Evolutionary conservation across 2,113 vertebrate species (phyloP).

Genomic region (Maccullochella peelii): DNA sequence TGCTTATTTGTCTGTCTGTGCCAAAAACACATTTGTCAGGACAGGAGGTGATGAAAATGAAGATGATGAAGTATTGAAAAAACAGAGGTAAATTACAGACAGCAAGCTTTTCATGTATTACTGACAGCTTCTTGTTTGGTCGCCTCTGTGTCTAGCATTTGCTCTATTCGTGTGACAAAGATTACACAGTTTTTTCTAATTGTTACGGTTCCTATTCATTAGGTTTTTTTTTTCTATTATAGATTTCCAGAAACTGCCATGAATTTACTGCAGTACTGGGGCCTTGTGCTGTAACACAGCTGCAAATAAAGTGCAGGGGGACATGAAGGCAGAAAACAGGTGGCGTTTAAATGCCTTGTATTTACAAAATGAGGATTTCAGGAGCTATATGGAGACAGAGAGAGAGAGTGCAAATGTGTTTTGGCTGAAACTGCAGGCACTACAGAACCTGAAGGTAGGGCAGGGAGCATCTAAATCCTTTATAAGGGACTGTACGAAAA

Average conservation of each 20-base stretch:
- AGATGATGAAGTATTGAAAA: background rate
- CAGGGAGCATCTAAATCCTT: slow-evolving; percentile 9
- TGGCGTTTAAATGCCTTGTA: slow-evolving; percentile 44
- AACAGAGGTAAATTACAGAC: background rate
- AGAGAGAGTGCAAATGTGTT: slow-evolving; percentile 13
- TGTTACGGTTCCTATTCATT: slow-evolving; percentile 25
- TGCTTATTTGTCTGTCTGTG: background rate
- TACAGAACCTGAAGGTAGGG: background rate
- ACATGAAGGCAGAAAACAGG: slow-evolving; percentile 45
- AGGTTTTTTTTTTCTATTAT: slow-evolving; percentile 1
- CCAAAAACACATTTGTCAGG: background rate
- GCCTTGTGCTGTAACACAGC: slow-evolving; percentile 3
- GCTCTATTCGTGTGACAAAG: slow-evolving; percentile 9
- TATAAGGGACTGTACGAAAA: background rate
- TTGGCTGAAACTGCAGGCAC: slow-evolving; percentile 5
- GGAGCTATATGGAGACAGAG: slow-evolving; percentile 1
- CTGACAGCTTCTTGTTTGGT: background rate
- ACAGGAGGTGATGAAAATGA: background rate
- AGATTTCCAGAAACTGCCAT: background rate
- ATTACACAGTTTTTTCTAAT: slow-evolving; percentile 14
- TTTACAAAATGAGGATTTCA: slow-evolving; percentile 51
- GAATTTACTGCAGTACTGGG: slow-evolving; percentile 10
- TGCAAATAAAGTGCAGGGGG: slow-evolving; percentile 35
- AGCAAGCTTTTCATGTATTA: background rate
- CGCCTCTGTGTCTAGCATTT: background rate